phyloP scores from a whole-genome alignment of 2,888 invertebrate genomes.

The Monopis laevigella region DNA sequence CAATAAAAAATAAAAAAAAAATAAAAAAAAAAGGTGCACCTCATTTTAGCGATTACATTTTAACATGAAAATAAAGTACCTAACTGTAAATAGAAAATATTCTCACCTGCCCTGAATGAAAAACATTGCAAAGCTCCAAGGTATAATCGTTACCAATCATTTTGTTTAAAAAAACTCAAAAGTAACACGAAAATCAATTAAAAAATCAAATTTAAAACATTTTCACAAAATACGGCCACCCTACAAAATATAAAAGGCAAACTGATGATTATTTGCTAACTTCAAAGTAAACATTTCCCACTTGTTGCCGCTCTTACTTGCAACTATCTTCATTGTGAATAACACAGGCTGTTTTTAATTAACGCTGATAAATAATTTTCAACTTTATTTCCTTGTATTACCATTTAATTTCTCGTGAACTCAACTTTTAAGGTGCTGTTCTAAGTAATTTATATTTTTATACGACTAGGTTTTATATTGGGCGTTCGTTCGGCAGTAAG shows the following conservation, averaged over 20 bases:
- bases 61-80: neutral
- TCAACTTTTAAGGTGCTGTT: too few species aligned
- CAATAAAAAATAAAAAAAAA: too few species aligned
- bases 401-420: too few species aligned
- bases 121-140: constrained; percentile 87
- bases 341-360: constrained; percentile 32
- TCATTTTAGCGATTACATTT: neutral
- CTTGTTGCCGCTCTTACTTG: constrained; percentile 44
- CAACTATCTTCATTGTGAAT: constrained; percentile 34
- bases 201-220: constrained; percentile 22
- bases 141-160: constrained; percentile 88
- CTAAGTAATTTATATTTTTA: too few species aligned
- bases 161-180: constrained; percentile 27
- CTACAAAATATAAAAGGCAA: constrained; percentile 24
- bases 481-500: too few species aligned
- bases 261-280: constrained; percentile 42
- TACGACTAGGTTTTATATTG: too few species aligned
- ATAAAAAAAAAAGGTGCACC: neutral
- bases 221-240: constrained; percentile 30
- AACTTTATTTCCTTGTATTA: too few species aligned
- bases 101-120: constrained; percentile 86
- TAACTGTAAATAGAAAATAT: neutral
- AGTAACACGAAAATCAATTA: neutral
- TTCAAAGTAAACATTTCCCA: constrained; percentile 35
- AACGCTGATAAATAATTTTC: too few species aligned